These are phyloP conservation scores for Sciurus niger DNA, from an alignment of 2,113 vertebrate species.

Conservation along the genomic window DNA sequence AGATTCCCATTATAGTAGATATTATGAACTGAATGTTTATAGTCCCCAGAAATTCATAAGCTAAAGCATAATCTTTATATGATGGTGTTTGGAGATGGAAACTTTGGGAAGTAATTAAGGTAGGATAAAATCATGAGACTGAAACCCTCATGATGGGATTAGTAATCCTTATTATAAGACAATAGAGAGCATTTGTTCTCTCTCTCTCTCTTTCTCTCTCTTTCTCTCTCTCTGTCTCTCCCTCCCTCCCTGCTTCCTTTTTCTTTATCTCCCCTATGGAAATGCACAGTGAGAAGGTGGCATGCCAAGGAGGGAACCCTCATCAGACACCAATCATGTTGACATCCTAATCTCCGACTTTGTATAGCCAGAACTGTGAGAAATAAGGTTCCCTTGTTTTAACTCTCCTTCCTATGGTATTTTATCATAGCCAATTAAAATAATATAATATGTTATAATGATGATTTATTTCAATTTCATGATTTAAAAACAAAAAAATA, in stretches of 20 bases:
- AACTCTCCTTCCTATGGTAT: background rate
- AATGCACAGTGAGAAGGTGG: background rate
- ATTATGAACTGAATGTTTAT: background rate
- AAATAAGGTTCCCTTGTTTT: background rate
- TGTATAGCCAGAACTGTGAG: background rate
- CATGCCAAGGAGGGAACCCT: background rate
- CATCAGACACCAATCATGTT: background rate
- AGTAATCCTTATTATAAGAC: background rate
- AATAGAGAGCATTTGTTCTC: background rate
- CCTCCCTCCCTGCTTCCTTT: background rate
- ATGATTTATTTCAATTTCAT: background rate
- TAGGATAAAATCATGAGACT: background rate
- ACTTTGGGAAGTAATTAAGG: background rate
- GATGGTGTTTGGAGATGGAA: background rate
- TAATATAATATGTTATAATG: background rate
- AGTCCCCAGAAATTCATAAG: background rate
- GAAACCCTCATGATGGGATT: background rate
- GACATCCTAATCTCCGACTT: background rate
- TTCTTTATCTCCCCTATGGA: background rate
- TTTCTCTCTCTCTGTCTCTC: background rate
- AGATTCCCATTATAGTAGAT: background rate
- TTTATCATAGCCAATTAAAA: background rate
- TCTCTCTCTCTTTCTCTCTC: background rate
- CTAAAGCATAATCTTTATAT: background rate
- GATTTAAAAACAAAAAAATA: background rate